These are phyloP conservation scores for Tachycineta bicolor DNA, from an alignment of 2,113 vertebrate species.

Conservation along the genomic window DNA sequence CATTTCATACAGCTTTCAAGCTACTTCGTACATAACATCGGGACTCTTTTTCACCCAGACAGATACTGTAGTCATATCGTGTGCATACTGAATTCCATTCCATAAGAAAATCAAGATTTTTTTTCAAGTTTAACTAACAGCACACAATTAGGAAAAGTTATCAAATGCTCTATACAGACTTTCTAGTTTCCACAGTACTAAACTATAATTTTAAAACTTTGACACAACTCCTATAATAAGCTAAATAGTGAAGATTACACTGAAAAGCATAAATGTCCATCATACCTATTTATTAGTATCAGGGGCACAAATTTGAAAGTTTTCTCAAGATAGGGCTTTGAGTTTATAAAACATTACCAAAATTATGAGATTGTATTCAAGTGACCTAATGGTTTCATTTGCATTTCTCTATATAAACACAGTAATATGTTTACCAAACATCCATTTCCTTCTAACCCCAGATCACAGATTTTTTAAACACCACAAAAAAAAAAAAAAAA, in stretches of 20 bases:
- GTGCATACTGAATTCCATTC: neutral
- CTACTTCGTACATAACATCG: neutral
- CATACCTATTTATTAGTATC: neutral
- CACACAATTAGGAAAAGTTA: neutral
- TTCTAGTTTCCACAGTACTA: slow-evolving; percentile 19
- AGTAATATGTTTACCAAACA: slow-evolving; percentile 63
- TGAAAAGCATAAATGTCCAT: slow-evolving; percentile 8
- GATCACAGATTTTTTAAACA: neutral
- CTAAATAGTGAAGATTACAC: neutral
- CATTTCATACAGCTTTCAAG: neutral
- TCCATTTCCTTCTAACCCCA: slow-evolving; percentile 16
- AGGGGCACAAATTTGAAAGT: slow-evolving; percentile 33
- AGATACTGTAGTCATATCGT: neutral
- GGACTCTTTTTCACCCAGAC: neutral
- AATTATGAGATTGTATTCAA: slow-evolving; percentile 40
- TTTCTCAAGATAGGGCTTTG: slow-evolving; percentile 17
- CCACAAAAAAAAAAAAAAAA: neutral
- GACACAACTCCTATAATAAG: neutral
- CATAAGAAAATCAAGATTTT: neutral
- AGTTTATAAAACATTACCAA: neutral
- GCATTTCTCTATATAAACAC: slow-evolving; percentile 70
- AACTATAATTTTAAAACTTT: neutral
- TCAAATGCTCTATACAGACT: neutral
- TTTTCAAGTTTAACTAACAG: slow-evolving; percentile 20
- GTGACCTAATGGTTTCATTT: slow-evolving; percentile 64